A percentile compares a stretch with the other conserved stretches of the same genome.
phyloP scores from a whole-genome alignment of 2,113 vertebrate genomes.

The Myodes glareolus region DNA sequence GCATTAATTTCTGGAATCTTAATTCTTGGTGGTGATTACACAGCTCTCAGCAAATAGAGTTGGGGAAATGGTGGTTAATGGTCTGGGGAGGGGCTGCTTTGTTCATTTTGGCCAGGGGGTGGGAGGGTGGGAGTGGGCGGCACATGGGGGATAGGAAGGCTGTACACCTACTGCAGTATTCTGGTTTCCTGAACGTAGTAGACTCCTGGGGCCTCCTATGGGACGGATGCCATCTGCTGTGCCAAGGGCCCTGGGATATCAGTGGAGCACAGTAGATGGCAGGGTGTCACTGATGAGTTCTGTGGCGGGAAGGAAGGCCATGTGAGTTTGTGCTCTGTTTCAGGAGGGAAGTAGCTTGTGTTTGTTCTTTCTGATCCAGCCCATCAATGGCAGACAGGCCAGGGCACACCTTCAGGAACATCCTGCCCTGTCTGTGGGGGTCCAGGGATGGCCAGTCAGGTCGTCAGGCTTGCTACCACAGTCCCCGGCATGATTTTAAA shows the following conservation, averaged over 20 bases:
- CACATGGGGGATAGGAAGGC: background rate
- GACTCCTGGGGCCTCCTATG: background rate
- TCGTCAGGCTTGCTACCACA: background rate
- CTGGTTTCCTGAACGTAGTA: background rate
- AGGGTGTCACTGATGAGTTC: background rate
- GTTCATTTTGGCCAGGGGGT: background rate
- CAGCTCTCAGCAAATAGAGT: background rate
- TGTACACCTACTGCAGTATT: rapidly evolving
- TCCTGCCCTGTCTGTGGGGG: background rate
- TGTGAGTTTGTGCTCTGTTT: background rate
- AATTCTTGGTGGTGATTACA: background rate
- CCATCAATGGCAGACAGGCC: background rate
- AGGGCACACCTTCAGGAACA: too few species aligned
- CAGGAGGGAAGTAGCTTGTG: background rate
- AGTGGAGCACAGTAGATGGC: rapidly evolving
- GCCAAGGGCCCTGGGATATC: background rate
- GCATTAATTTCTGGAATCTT: background rate
- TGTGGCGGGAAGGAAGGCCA: background rate
- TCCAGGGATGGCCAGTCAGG: background rate
- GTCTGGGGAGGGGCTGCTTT: background rate
- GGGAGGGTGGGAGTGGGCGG: background rate
- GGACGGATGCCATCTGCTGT: background rate
- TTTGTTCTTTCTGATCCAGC: background rate
- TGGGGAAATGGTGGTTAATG: background rate
- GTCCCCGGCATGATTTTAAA: background rate